Percentiles rank a stretch among this genome's conserved stretches.
These are phyloP conservation scores for Trichopria drosophilae DNA, from an alignment of 2,888 invertebrate genomes.

Conservation along the genomic window DNA sequence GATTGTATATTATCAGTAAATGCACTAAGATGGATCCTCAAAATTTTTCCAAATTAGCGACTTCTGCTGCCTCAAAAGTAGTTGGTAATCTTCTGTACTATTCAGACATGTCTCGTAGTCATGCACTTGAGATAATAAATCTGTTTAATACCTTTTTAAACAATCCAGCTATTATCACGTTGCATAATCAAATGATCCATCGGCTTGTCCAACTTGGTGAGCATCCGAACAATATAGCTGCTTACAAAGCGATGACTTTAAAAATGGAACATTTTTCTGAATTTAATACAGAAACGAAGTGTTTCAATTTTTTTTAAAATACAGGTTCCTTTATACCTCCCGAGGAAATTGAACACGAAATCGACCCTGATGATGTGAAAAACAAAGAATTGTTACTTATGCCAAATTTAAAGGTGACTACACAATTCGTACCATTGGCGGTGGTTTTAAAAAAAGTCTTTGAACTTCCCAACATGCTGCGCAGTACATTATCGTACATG, in stretches of 20 bases:
- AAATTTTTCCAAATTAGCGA: no score
- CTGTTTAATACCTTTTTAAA: no score
- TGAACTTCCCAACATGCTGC: conserved; percentile 24
- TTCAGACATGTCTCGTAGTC: no score
- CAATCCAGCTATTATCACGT: no score
- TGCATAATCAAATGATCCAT: no score
- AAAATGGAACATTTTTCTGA: conserved; percentile 16
- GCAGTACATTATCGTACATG: conserved; percentile 21
- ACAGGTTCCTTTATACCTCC: conserved; percentile 15
- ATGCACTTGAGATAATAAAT: no score
- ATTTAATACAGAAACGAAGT: conserved; percentile 9
- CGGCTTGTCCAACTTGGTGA: no score
- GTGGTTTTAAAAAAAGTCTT: conserved; percentile 25
- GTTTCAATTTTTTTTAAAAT: conserved; percentile 10
- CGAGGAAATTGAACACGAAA: conserved; percentile 21
- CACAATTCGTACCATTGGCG: conserved; percentile 25
- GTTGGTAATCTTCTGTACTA: no score
- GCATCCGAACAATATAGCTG: conserved; percentile 18
- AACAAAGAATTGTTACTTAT: conserved; percentile 17
- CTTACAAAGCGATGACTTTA: conserved; percentile 11
- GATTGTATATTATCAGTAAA: no score
- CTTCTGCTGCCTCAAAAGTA: no score
- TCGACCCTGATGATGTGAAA: conserved; percentile 17
- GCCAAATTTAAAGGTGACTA: conserved; percentile 10
- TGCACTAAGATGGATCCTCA: no score